Evolutionary conservation across 2,888 invertebrate genomes (phyloP).

Genomic region (Orchesella flavescens): DNA sequence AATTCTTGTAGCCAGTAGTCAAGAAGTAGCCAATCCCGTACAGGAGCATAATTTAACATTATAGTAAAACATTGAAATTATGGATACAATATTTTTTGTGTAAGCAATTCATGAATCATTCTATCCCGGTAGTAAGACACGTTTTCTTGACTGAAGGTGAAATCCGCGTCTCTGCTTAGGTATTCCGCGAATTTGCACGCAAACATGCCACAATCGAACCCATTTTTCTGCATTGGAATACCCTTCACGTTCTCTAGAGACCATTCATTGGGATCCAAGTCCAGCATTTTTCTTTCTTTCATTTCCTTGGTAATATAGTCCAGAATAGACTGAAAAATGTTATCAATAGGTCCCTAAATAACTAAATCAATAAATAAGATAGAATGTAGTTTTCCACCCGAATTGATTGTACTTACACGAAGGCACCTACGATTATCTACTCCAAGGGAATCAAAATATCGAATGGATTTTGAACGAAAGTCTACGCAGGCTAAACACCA

Average conservation of each 20-base stretch:
- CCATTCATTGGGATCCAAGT: constrained; percentile 84
- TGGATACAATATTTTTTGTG: constrained; percentile 63
- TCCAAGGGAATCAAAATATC: constrained; percentile 96
- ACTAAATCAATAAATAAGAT: background rate
- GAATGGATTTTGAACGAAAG: constrained; percentile 82
- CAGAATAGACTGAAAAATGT: constrained; percentile 78
- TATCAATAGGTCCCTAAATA: background rate
- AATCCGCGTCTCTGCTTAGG: constrained; percentile 82
- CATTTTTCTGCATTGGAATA: constrained; percentile 96
- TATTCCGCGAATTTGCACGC: constrained; percentile 97
- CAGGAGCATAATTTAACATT: background rate
- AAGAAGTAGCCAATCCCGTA: no score
- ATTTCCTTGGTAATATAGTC: constrained; percentile 89
- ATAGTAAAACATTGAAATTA: constrained; percentile 28
- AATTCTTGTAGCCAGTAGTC: no score
- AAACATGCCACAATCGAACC: constrained; percentile 98
- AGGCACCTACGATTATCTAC: constrained; percentile 85
- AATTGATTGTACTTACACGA: constrained; percentile 73
- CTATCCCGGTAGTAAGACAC: constrained; percentile 95
- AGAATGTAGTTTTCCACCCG: no score
- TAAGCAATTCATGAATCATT: constrained; percentile 93
- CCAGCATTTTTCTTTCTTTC: constrained; percentile 86
- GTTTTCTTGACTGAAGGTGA: constrained; percentile 89
- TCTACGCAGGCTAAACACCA: constrained; percentile 96
- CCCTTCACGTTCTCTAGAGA: constrained; percentile 80